A percentile compares a stretch with the other conserved stretches of the same genome.
These are phyloP conservation scores for Odontocerum albicorne DNA, from an alignment of 2,888 invertebrate species.

Conservation along the genomic window DNA sequence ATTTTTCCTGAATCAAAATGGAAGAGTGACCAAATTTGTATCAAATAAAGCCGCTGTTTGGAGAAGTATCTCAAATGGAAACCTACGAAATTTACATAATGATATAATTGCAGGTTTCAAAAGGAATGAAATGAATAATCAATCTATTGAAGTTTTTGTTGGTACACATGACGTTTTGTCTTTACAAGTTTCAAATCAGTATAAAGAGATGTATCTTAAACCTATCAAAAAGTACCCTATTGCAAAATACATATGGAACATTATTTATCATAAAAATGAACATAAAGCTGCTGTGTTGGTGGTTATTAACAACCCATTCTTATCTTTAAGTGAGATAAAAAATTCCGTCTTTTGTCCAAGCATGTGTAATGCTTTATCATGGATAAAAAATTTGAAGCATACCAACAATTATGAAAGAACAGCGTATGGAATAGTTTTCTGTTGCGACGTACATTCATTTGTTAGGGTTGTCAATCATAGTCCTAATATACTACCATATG, in stretches of 20 bases:
- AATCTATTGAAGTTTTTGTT: slow-evolving; percentile 40
- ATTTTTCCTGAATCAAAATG: slow-evolving; percentile 49
- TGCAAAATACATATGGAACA: slow-evolving; percentile 50
- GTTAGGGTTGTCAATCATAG: slow-evolving; percentile 42
- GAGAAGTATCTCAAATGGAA: slow-evolving; percentile 45
- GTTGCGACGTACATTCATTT: slow-evolving; percentile 47
- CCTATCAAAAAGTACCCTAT: slow-evolving; percentile 47
- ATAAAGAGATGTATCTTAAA: slow-evolving; percentile 37
- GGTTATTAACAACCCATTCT: slow-evolving; percentile 51
- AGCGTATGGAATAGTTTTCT: slow-evolving; percentile 48
- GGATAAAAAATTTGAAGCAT: slow-evolving; percentile 44
- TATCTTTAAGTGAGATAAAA: slow-evolving; percentile 51
- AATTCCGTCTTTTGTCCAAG: slow-evolving; percentile 51
- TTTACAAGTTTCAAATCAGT: slow-evolving; percentile 36
- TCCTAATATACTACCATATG: slow-evolving; percentile 40
- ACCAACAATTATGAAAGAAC: slow-evolving; percentile 49
- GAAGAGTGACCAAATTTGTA: slow-evolving; percentile 47
- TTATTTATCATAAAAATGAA: slow-evolving; percentile 40
- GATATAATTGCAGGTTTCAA: slow-evolving; percentile 38
- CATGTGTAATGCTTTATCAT: slow-evolving; percentile 44
- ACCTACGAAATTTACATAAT: slow-evolving; percentile 26
- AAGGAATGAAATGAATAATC: slow-evolving; percentile 8
- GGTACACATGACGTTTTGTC: slow-evolving; percentile 41
- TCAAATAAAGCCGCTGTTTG: slow-evolving; percentile 49
- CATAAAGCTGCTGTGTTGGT: slow-evolving; percentile 44